phyloP scores from a whole-genome alignment of 2,113 vertebrate species.

The Gymnarchus niloticus region DNA sequence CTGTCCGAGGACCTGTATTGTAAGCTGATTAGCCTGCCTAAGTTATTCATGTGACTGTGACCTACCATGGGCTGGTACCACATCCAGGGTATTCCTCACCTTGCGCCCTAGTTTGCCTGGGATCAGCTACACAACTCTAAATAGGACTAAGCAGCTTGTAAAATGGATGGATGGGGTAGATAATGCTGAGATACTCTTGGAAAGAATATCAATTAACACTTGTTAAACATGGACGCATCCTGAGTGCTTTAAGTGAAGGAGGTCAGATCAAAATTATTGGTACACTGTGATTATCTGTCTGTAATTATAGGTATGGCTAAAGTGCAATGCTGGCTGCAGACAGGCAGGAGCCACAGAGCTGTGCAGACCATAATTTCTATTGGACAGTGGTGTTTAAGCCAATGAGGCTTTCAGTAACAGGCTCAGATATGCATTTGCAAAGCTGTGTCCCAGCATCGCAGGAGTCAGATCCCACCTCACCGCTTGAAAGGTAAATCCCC shows the following conservation, averaged over 20 bases:
- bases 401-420: background rate
- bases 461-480: too few species aligned
- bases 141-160: too few species aligned
- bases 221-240: background rate
- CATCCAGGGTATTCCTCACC: too few species aligned
- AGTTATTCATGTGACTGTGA: too few species aligned
- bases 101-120: too few species aligned
- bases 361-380: background rate
- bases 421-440: background rate
- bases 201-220: background rate
- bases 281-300: background rate
- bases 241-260: background rate
- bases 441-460: too few species aligned
- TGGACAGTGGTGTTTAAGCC: background rate
- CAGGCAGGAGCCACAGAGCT: background rate
- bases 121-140: too few species aligned
- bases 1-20: too few species aligned
- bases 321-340: background rate
- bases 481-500: too few species aligned
- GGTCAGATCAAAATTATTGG: background rate
- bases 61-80: too few species aligned
- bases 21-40: too few species aligned
- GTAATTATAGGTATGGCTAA: background rate
- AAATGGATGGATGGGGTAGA: too few species aligned
- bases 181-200: background rate